Conservation (phyloP, 1,140 invertebrate genomes). For the Aphis gossypii region DNA sequence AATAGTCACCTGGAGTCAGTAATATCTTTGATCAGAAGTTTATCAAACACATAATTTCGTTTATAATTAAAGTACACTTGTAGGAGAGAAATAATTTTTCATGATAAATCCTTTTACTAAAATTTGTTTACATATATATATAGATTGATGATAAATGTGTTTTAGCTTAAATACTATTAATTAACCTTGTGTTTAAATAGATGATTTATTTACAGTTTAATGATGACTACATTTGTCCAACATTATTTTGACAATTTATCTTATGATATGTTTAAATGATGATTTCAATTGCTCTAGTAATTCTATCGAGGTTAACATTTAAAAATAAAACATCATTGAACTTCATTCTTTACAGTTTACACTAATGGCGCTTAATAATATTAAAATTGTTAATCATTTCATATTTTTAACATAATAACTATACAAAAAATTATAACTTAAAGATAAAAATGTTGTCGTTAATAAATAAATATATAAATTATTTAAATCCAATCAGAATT, state of each 20-base stretch:
- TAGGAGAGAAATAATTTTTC: background rate
- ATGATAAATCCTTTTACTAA: background rate
- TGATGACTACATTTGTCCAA: background rate
- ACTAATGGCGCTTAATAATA: no score
- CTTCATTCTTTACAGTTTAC: background rate
- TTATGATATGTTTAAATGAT: background rate
- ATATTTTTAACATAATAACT: no score
- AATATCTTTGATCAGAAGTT: background rate
- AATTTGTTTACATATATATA: background rate
- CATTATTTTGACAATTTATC: background rate
- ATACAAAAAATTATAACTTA: no score
- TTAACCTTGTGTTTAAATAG: background rate
- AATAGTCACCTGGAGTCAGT: background rate
- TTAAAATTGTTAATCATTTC: no score
- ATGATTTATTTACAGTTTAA: background rate
- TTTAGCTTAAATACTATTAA: background rate
- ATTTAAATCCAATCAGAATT: background rate
- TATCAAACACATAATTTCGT: background rate
- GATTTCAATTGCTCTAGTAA: background rate
- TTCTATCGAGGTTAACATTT: background rate
- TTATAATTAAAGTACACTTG: background rate
- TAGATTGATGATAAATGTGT: background rate
- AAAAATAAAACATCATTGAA: background rate
- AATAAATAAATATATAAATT: background rate
- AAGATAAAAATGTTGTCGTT: no score